These are phyloP conservation scores for Mirza zaza DNA, from an alignment of 2,113 vertebrate genomes.

Conservation along the genomic window DNA sequence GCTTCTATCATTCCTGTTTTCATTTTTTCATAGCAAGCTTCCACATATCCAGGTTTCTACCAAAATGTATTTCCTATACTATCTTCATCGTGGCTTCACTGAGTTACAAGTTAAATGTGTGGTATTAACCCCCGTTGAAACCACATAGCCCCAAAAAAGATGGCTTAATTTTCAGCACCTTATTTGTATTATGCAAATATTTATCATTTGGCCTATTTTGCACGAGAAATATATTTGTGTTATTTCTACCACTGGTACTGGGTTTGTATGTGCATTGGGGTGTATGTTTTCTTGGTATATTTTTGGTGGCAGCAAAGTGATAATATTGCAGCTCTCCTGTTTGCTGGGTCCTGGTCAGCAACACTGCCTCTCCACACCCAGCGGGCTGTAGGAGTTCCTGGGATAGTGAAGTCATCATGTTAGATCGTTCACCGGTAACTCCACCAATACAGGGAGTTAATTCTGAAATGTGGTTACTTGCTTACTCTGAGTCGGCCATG, in stretches of 20 bases:
- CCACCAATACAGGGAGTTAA: background rate
- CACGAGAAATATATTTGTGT: slow-evolving; percentile 25
- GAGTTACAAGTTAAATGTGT: background rate
- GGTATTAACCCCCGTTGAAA: background rate
- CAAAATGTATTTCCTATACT: background rate
- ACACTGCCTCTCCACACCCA: background rate
- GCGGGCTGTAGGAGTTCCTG: background rate
- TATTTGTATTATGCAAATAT: background rate
- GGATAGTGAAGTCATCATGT: background rate
- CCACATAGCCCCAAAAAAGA: background rate
- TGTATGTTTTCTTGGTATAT: background rate
- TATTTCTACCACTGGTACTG: background rate
- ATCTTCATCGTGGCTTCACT: background rate
- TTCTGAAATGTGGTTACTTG: background rate
- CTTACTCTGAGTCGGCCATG: background rate
- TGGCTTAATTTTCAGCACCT: background rate
- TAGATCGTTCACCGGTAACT: background rate
- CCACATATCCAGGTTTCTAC: background rate
- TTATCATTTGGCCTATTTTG: background rate
- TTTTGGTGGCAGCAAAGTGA: background rate
- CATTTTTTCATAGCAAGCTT: slow-evolving; percentile 34
- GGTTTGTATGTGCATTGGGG: background rate
- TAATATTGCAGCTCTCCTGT: background rate
- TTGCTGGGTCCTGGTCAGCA: background rate
- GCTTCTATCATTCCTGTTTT: slow-evolving; percentile 62